Conservation (phyloP, 2,888 invertebrate species). For the Tolmerus cingulatus region DNA sequence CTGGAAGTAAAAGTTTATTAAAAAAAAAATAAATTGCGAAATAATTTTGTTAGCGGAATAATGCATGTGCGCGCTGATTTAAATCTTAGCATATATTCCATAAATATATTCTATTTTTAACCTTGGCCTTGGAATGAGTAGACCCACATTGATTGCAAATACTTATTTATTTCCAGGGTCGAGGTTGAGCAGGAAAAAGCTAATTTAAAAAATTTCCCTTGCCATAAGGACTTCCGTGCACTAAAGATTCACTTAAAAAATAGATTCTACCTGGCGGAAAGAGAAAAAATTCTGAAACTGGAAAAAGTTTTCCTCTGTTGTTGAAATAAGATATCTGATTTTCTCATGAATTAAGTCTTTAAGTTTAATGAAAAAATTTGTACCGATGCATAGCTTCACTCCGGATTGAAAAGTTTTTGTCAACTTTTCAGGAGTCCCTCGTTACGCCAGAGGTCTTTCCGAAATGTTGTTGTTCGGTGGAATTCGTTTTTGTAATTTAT, state of each 20-base stretch:
- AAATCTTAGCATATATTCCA: not conserved
- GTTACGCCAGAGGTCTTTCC: not conserved
- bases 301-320: not conserved
- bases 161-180: not conserved
- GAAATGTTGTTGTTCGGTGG: not conserved
- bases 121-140: not conserved
- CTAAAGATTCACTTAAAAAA: not conserved
- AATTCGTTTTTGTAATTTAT: not conserved
- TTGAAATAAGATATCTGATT: not conserved
- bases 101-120: not conserved
- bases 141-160: not conserved
- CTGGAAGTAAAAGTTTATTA: not conserved
- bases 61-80: not conserved
- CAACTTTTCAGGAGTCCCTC: not conserved
- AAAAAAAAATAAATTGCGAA: not conserved
- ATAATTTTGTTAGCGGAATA: not conserved
- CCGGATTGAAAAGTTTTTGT: not conserved
- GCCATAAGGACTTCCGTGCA: not conserved
- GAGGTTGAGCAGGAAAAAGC: not conserved
- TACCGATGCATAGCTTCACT: not conserved
- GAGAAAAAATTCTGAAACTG: not conserved
- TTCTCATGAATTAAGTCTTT: not conserved
- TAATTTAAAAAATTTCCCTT: not conserved
- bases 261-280: not conserved
- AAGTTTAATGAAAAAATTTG: not conserved